Conservation (phyloP, 2,113 vertebrate species). For the Aldabrachelys gigantea region DNA sequence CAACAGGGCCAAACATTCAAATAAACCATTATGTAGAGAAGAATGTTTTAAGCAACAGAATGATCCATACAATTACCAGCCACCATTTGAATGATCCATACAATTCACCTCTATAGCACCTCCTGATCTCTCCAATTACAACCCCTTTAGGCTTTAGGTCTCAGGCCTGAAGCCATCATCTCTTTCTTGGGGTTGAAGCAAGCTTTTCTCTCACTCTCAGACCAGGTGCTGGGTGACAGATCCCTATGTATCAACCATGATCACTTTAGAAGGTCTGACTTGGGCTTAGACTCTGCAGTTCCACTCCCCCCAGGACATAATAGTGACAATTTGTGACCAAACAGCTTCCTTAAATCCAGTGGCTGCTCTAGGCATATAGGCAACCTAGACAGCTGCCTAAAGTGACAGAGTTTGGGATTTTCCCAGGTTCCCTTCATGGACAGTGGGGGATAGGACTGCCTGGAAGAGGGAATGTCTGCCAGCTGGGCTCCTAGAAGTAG, state of each 20-base stretch:
- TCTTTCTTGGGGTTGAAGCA: not conserved
- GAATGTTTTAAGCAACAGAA: not conserved
- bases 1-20: not conserved
- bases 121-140: not conserved
- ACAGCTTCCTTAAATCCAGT: not conserved
- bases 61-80: not conserved
- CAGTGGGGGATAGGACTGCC: no score
- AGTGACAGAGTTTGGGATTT: not conserved
- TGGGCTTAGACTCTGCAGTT: not conserved
- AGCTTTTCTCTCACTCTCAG: not conserved
- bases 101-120: not conserved
- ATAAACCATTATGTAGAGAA: not conserved
- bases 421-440: not conserved
- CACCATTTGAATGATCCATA: not conserved
- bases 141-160: not conserved
- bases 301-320: not conserved
- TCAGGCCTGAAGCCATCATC: not conserved
- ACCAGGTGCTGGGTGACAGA: not conserved
- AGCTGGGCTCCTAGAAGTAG: not conserved
- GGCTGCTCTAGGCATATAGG: no score
- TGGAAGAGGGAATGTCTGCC: not conserved
- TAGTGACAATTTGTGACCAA: not conserved
- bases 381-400: not conserved
- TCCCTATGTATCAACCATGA: not conserved
- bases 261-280: not conserved